Conservation (phyloP, 2,888 invertebrate species). For the Glaucopsyche alexis region DNA sequence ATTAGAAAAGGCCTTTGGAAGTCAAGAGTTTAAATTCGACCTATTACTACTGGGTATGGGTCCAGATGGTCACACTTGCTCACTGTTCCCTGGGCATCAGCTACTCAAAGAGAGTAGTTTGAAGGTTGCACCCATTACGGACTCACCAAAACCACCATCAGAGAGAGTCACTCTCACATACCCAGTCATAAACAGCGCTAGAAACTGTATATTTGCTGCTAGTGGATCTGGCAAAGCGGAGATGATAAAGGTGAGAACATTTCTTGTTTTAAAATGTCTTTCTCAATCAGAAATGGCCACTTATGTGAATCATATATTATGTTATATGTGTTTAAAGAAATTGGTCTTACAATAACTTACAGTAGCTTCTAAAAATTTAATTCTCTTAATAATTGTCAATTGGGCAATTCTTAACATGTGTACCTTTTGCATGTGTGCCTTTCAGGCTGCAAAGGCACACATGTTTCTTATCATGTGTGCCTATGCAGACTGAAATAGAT, state of each 20-base stretch:
- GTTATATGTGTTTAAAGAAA: too few species aligned
- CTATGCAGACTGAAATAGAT: too few species aligned
- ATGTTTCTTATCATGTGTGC: too few species aligned
- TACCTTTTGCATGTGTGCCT: too few species aligned
- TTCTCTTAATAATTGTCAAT: too few species aligned
- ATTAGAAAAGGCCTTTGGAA: slow-evolving; percentile 80
- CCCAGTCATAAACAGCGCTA: slow-evolving; percentile 93
- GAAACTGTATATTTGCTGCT: slow-evolving; percentile 89
- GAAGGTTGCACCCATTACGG: slow-evolving; percentile 90
- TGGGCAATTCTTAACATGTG: too few species aligned
- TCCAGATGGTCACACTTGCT: slow-evolving; percentile 99
- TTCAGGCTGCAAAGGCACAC: too few species aligned
- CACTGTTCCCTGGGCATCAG: slow-evolving; percentile 92
- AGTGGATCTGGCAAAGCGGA: slow-evolving; percentile 93
- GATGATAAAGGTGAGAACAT: slow-evolving; percentile 86
- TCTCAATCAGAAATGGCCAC: neutral
- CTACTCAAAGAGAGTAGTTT: slow-evolving; percentile 81
- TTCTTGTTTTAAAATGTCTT: neutral
- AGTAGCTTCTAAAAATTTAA: too few species aligned
- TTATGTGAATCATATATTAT: too few species aligned
- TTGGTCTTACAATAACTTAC: too few species aligned
- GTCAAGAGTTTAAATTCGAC: slow-evolving; percentile 85
- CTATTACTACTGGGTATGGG: slow-evolving; percentile 96
- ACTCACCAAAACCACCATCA: slow-evolving; percentile 98
- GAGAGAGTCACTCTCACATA: slow-evolving; percentile 94